phyloP scores from a whole-genome alignment of 2,113 vertebrate species.

The Cervus canadensis region DNA sequence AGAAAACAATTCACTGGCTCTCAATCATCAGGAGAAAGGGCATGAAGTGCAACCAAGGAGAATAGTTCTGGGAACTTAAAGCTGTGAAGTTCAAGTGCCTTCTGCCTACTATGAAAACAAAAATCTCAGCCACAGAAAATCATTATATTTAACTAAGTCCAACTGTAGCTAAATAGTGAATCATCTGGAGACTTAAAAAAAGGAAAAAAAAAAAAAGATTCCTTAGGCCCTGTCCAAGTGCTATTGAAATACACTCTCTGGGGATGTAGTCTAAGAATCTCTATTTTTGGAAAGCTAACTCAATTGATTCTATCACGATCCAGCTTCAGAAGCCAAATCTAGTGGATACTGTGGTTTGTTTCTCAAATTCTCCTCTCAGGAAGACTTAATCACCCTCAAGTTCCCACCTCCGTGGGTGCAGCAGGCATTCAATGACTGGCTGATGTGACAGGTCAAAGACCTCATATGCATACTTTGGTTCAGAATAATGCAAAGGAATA shows the following conservation, averaged over 20 bases:
- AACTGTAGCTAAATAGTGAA: not conserved
- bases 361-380: not conserved
- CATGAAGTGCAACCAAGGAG: not conserved
- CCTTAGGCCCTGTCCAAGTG: not conserved
- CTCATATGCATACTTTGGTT: accelerated
- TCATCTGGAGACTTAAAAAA: not conserved
- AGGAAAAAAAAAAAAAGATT: not conserved
- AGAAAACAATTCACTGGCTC: accelerated
- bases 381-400: not conserved
- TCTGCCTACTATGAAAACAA: not conserved
- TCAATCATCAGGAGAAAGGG: not conserved
- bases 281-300: not conserved
- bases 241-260: not conserved
- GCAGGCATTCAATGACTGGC: not conserved
- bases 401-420: not conserved
- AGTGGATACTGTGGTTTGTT: not conserved
- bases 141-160: not conserved
- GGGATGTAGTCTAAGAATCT: not conserved
- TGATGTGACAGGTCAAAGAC: not conserved
- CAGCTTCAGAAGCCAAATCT: not conserved
- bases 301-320: not conserved
- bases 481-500: not conserved
- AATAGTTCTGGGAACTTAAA: not conserved
- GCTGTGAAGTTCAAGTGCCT: not conserved
- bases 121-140: not conserved